Evolutionary conservation across 1,140 invertebrate genomes (phyloP).

Genomic region (Lepidurus couesii): DNA sequence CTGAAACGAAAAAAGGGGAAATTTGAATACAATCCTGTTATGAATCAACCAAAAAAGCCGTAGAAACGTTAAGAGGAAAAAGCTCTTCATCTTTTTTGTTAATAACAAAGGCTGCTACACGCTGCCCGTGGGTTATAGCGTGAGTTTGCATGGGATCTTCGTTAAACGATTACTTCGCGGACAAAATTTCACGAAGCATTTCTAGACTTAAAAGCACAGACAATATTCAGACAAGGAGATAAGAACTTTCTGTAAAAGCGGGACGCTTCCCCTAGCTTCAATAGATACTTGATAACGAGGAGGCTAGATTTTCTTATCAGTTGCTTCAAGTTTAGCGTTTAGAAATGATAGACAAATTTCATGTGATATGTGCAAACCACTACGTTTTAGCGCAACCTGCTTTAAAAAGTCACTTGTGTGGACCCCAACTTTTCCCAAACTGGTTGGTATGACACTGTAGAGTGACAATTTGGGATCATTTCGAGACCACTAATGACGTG

Average conservation of each 20-base stretch:
- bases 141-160: constrained; percentile 4
- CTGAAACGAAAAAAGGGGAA: background rate
- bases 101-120: background rate
- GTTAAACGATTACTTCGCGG: background rate
- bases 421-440: background rate
- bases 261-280: background rate
- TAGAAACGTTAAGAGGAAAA: background rate
- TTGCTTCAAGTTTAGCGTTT: background rate
- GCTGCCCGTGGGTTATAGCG: background rate
- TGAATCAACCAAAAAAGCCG: background rate
- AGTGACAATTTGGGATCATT: background rate
- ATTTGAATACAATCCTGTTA: no score
- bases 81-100: background rate
- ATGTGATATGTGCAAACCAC: background rate
- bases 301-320: background rate
- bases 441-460: background rate
- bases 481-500: background rate
- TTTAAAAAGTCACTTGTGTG: background rate
- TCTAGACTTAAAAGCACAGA: background rate
- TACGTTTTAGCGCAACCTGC: background rate
- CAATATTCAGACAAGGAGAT: background rate
- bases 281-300: background rate
- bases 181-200: background rate
- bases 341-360: background rate
- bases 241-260: no score